A percentile compares a stretch with the other conserved stretches of the same genome.
These are phyloP conservation scores for Agrochola circellaris DNA, from an alignment of 2,888 invertebrate species.

Conservation along the genomic window DNA sequence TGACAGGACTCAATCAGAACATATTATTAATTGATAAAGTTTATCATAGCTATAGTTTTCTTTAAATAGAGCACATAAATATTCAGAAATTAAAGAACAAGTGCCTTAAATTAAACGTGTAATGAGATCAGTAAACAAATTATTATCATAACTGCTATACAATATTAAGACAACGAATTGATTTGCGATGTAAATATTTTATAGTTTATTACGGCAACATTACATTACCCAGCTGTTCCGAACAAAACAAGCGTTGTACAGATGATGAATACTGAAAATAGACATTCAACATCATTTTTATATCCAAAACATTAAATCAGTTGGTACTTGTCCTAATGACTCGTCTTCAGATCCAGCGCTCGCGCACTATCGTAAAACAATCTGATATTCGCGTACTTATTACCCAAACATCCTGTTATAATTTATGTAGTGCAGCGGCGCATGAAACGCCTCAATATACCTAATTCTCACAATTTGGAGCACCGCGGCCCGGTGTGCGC, in stretches of 20 bases:
- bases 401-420: conserved; percentile 86
- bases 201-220: conserved; percentile 35
- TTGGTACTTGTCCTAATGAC: conserved; percentile 57
- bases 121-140: conserved; percentile 41
- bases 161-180: conserved; percentile 64
- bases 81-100: conserved; percentile 9
- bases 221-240: conserved; percentile 48
- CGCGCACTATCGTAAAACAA: conserved; percentile 67
- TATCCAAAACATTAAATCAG: conserved; percentile 52
- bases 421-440: conserved; percentile 75
- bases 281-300: conserved; percentile 54
- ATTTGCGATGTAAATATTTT: conserved; percentile 66
- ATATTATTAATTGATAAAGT: not conserved
- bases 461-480: conserved; percentile 84
- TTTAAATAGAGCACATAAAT: not conserved
- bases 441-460: conserved; percentile 76
- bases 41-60: not conserved
- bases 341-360: conserved; percentile 51
- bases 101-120: conserved; percentile 31
- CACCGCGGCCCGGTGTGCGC: conserved; percentile 81
- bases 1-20: no score
- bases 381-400: conserved; percentile 77
- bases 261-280: conserved; percentile 58
- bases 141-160: conserved; percentile 39
- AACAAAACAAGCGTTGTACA: conserved; percentile 35